A percentile compares a stretch with the other conserved stretches of the same genome.
Evolutionary conservation across 2,888 invertebrate genomes (phyloP).

Genomic region (Pedicia rivosa): DNA sequence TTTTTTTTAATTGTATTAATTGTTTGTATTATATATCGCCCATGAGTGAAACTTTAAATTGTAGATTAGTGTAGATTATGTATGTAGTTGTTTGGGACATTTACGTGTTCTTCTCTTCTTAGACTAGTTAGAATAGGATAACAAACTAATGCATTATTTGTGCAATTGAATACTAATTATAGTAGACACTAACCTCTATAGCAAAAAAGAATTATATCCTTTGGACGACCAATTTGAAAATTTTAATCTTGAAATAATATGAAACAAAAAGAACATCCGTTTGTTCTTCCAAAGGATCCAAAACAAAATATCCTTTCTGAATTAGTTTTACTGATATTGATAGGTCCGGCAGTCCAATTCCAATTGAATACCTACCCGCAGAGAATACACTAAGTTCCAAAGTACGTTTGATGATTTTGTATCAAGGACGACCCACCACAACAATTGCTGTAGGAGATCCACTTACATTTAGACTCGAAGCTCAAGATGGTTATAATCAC

Average conservation of each 20-base stretch:
- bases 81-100: no score
- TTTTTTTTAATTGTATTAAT: slow-evolving; percentile 14
- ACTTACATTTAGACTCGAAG: slow-evolving; percentile 72
- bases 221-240: no score
- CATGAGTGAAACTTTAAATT: no score
- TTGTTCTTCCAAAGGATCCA: slow-evolving; percentile 9
- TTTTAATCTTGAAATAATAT: no score
- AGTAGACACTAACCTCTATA: no score
- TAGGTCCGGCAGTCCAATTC: slow-evolving; percentile 82
- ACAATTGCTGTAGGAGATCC: slow-evolving; percentile 90
- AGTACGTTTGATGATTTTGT: slow-evolving; percentile 65
- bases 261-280: no score
- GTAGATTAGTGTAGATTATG: no score
- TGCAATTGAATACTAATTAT: no score
- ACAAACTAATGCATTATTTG: no score
- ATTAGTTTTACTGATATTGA: slow-evolving; percentile 35
- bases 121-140: no score
- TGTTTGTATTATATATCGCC: slow-evolving; percentile 5
- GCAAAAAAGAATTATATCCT: no score
- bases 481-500: slow-evolving; percentile 78
- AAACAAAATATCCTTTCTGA: slow-evolving; percentile 4
- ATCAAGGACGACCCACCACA: slow-evolving; percentile 81
- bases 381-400: slow-evolving; percentile 82
- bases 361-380: slow-evolving; percentile 81
- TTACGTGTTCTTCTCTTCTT: no score